phyloP scores from a whole-genome alignment of 2,113 vertebrate species.

The Propithecus coquereli region DNA sequence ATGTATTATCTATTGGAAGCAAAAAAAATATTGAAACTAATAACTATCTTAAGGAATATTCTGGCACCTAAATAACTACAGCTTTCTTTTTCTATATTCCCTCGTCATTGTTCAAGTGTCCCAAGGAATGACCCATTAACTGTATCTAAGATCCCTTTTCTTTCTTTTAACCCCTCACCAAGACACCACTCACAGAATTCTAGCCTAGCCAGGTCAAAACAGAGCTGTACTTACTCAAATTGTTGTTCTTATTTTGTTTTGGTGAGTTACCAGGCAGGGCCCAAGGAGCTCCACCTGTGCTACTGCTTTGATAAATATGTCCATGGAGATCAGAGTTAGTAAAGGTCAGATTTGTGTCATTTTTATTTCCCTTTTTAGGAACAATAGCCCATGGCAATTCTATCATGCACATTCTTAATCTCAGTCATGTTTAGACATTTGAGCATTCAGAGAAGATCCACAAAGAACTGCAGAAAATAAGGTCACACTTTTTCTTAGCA shows the following conservation, averaged over 20 bases:
- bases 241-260: neutral
- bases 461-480: neutral
- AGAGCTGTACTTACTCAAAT: neutral
- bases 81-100: neutral
- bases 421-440: neutral
- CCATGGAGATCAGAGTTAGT: neutral
- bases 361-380: neutral
- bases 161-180: neutral
- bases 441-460: neutral
- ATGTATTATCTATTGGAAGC: neutral
- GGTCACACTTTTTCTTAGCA: neutral
- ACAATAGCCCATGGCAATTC: neutral
- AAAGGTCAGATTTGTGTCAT: neutral
- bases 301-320: neutral
- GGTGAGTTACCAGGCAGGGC: neutral
- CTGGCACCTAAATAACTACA: neutral
- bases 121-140: neutral
- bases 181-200: neutral
- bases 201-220: neutral
- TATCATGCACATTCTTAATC: neutral
- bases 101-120: neutral
- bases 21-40: neutral
- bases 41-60: neutral
- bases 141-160: accelerated
- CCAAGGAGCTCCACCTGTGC: neutral